A percentile compares a stretch with the other conserved stretches of the same genome.
These are phyloP conservation scores for Lucilia sericata DNA, from an alignment of 1,140 invertebrate species.

Conservation along the genomic window DNA sequence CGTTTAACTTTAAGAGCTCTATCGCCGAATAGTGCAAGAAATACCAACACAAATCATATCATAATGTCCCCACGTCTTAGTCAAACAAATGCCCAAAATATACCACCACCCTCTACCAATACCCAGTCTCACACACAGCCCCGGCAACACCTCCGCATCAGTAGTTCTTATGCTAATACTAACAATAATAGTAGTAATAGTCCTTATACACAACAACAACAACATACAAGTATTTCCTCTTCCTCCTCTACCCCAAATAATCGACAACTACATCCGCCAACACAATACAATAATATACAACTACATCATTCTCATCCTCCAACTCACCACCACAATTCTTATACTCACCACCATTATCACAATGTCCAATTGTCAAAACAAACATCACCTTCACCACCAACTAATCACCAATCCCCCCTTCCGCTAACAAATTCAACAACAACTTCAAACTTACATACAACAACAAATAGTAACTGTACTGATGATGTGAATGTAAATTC, in stretches of 20 bases:
- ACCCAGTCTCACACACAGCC: background rate
- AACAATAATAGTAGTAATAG: slow-evolving; percentile 1
- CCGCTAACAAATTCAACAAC: slow-evolving; percentile 61
- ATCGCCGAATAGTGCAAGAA: background rate
- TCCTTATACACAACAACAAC: slow-evolving; percentile 2
- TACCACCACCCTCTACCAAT: background rate
- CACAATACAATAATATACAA: slow-evolving; percentile 46
- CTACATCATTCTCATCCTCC: background rate
- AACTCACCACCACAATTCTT: slow-evolving; percentile 41
- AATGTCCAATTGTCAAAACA: background rate
- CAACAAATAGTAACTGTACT: slow-evolving; percentile 67
- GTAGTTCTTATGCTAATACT: background rate
- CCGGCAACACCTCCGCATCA: background rate
- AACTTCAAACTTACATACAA: slow-evolving; percentile 63
- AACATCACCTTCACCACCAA: slow-evolving; percentile 50
- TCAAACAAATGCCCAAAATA: background rate
- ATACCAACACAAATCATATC: background rate
- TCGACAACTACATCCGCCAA: slow-evolving; percentile 50
- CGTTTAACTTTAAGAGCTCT: background rate
- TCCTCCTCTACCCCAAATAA: slow-evolving; percentile 39
- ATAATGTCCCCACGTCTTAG: background rate
- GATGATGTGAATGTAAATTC: slow-evolving; percentile 67
- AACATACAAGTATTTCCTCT: background rate
- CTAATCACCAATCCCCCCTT: slow-evolving; percentile 65
- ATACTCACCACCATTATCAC: slow-evolving; percentile 47